phyloP scores from a whole-genome alignment of 2,797 vertebrate species.

The Sebastes ruberrimus region DNA sequence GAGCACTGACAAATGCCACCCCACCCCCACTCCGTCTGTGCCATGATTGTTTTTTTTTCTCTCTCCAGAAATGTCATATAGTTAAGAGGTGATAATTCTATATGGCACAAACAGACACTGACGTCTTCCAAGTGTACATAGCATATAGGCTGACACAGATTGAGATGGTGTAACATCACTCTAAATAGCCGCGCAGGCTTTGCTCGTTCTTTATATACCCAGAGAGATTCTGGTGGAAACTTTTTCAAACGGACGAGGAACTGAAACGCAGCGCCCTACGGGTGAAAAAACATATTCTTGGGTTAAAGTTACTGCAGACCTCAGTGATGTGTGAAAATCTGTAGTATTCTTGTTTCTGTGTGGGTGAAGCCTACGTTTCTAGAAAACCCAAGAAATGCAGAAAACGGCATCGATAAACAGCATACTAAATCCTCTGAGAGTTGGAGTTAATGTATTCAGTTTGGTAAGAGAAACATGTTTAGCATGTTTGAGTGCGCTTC shows the following conservation, averaged over 20 bases:
- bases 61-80: constrained; percentile 81
- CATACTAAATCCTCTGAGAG: constrained; percentile 14
- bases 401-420: constrained; percentile 32
- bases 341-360: constrained; percentile 30
- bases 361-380: constrained; percentile 13
- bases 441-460: constrained; percentile 37
- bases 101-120: constrained; percentile 77
- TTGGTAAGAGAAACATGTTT: constrained; percentile 24
- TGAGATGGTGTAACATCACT: constrained; percentile 70
- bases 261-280: not conserved
- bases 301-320: constrained; percentile 39
- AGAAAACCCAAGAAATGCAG: constrained; percentile 19
- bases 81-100: constrained; percentile 79
- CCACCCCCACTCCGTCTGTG: constrained; percentile 87
- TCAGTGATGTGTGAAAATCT: constrained; percentile 31
- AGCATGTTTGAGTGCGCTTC: not conserved
- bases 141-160: constrained; percentile 76
- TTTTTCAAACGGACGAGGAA: constrained; percentile 11
- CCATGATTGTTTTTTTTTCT: constrained; percentile 75
- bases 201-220: constrained; percentile 15
- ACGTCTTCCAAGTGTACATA: constrained; percentile 74
- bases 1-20: constrained; percentile 83
- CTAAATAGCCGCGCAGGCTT: constrained; percentile 51
- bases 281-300: constrained; percentile 1
- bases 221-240: constrained; percentile 15